phyloP scores from a whole-genome alignment of 2,888 invertebrate species.

The Cremastinae sp. region DNA sequence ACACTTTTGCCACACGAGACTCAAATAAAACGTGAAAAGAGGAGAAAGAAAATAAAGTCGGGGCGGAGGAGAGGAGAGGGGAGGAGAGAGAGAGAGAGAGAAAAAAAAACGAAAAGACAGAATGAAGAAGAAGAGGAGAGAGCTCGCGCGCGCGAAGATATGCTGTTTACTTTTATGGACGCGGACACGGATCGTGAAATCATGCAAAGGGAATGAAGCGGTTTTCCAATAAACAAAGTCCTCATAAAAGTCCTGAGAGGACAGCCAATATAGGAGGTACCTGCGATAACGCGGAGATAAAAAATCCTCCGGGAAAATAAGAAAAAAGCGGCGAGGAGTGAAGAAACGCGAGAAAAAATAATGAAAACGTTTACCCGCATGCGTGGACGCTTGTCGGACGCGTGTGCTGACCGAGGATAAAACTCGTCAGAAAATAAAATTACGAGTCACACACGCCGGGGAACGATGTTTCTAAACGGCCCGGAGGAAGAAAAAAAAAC shows the following conservation, averaged over 20 bases:
- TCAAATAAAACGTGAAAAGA: conserved; percentile 24
- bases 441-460: conserved; percentile 24
- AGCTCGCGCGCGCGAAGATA: conserved; percentile 5
- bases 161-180: conserved; percentile 26
- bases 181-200: conserved; percentile 19
- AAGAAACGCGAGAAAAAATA: conserved; percentile 1
- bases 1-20: conserved; percentile 23
- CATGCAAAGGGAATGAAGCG: conserved; percentile 41
- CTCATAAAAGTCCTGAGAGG: conserved; percentile 35
- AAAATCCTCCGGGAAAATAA: too few species aligned
- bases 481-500: too few species aligned
- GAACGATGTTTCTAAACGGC: conserved; percentile 28
- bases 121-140: too few species aligned
- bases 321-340: too few species aligned
- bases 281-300: conserved; percentile 9
- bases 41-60: conserved; percentile 6
- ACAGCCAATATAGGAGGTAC: conserved; percentile 28
- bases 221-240: conserved; percentile 49
- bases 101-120: too few species aligned
- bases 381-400: conserved; percentile 30
- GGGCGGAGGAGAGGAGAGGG: background rate
- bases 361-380: conserved; percentile 34
- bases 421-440: conserved; percentile 32
- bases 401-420: conserved; percentile 37
- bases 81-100: background rate